phyloP scores from a whole-genome alignment of 2,113 vertebrate genomes.

The Melanerpes formicivorus region DNA sequence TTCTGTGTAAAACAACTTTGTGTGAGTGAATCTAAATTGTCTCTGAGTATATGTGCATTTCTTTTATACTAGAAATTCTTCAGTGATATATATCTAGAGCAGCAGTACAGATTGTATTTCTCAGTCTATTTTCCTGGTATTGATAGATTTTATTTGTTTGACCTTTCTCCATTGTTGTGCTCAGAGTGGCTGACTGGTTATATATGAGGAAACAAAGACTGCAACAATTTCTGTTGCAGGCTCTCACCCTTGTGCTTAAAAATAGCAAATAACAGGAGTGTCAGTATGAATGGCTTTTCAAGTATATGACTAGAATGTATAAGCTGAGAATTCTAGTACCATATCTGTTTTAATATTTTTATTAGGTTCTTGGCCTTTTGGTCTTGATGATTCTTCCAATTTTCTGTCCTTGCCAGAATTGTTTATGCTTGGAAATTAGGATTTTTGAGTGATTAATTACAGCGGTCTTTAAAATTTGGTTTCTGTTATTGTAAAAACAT shows the following conservation, averaged over 20 bases:
- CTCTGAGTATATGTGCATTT: background rate
- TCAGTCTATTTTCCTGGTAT: constrained; percentile 27
- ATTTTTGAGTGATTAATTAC: background rate
- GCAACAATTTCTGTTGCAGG: constrained; percentile 23
- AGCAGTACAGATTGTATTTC: background rate
- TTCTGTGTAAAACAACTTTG: background rate
- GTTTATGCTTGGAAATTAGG: background rate
- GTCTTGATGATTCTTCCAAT: background rate
- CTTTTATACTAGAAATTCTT: constrained; percentile 1
- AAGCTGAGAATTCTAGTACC: background rate
- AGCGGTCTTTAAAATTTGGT: background rate
- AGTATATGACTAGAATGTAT: background rate
- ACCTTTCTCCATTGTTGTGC: constrained; percentile 15
- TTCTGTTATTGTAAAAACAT: background rate
- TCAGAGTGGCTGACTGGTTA: background rate
- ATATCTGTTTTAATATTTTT: constrained; percentile 16
- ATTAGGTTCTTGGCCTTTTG: background rate
- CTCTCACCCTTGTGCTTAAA: constrained; percentile 32
- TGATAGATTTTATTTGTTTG: constrained; percentile 56
- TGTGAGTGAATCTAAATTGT: background rate
- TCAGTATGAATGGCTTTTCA: constrained; percentile 43
- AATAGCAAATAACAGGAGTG: constrained; percentile 25
- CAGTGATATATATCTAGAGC: background rate
- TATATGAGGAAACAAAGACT: constrained; percentile 8
- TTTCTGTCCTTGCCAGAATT: background rate